Evolutionary conservation across 2,888 invertebrate species (phyloP).

Genomic region (Fissipunctia ypsillon): DNA sequence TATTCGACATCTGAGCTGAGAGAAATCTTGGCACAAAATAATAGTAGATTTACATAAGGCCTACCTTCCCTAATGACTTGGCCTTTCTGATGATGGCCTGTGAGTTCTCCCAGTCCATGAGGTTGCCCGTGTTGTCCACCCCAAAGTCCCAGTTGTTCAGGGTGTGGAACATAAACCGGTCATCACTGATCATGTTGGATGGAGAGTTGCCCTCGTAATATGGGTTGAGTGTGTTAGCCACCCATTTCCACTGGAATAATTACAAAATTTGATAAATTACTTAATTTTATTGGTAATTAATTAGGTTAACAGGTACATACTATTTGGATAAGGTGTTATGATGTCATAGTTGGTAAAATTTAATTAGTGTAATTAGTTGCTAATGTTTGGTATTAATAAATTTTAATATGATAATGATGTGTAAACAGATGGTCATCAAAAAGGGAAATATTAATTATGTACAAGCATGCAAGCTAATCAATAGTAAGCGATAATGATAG

Average conservation of each 20-base stretch:
- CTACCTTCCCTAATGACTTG: conserved; percentile 87
- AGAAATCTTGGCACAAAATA: neutral
- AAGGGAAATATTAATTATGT: neutral
- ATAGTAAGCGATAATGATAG: conserved; percentile 11
- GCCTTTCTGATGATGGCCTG: conserved; percentile 90
- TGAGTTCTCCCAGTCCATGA: conserved; percentile 93
- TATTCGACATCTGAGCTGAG: too few species aligned
- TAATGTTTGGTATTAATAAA: conserved; percentile 14
- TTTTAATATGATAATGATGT: conserved; percentile 34
- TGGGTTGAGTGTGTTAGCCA: conserved; percentile 96
- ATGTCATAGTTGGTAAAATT: conserved; percentile 36
- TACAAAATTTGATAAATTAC: conserved; percentile 1
- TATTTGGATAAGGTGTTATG: conserved; percentile 15
- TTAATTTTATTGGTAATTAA: conserved; percentile 34
- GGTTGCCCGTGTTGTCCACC: conserved; percentile 95
- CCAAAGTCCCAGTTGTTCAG: conserved; percentile 96
- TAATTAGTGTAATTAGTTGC: conserved; percentile 38
- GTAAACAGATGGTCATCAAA: conserved; percentile 31
- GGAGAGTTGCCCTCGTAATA: conserved; percentile 96
- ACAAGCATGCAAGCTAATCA: conserved; percentile 14
- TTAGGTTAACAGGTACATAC: conserved; percentile 23
- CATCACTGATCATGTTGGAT: conserved; percentile 94
- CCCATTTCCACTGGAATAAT: conserved; percentile 94
- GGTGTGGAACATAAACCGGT: conserved; percentile 95
- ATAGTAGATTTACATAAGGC: neutral